Base-by-base conservation (phyloP, 2,113 vertebrate species). In the Nerophis lumbriciformis region DNA sequence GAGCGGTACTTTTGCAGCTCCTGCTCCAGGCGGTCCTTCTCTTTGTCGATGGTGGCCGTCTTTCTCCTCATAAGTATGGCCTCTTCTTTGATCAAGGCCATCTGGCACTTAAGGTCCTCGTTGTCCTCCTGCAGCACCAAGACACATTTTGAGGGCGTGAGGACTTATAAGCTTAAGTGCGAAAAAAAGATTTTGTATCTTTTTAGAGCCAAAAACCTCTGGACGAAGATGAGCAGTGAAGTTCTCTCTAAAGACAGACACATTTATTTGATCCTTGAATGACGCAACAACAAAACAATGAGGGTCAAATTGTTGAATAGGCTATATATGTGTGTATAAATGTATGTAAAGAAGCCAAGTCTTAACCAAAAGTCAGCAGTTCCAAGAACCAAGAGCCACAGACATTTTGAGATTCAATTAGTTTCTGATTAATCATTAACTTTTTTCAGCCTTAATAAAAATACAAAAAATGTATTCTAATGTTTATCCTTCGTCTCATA, bases 1-100 rank as follows among this genome's bases (percentile, higher is more conserved):
- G 94, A 96, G 48, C 93, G 88, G 59, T 99, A 99, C 75, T 98
- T 98, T 81, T 98, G 94, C 14, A 99, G 88, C 84, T 99, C 94
- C 1, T 95, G 93, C 56, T 99, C 96, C 19, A 96, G 86, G 38
- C 93, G 85, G 77, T 99, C 96, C 78, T 98, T 98, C 66, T 98
- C 96, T 75, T 97, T 98, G 77, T 98, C 96, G 0, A 96, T 94
- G 84, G 94, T 97, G 53, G 95, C 96, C 67, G 95, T 93, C 88
- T 98, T 97, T 90, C 97, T 97, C 70, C 95, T 93, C 96, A 99
- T 96, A 48, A 99, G 82, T 42, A 92, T 90, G 0, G 94, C 94
- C 77, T 99, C 96, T 79, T 99, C 96, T 78, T 96, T 98, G 75
- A 94, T 91, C 67, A 99, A 98, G 70, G 95, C 91, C 55, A 99